Percentiles rank a stretch among this genome's conserved stretches.
phyloP scores from a whole-genome alignment of 37 sponge, comb jelly and placozoan genomes.

The Bolinopsis microptera region DNA sequence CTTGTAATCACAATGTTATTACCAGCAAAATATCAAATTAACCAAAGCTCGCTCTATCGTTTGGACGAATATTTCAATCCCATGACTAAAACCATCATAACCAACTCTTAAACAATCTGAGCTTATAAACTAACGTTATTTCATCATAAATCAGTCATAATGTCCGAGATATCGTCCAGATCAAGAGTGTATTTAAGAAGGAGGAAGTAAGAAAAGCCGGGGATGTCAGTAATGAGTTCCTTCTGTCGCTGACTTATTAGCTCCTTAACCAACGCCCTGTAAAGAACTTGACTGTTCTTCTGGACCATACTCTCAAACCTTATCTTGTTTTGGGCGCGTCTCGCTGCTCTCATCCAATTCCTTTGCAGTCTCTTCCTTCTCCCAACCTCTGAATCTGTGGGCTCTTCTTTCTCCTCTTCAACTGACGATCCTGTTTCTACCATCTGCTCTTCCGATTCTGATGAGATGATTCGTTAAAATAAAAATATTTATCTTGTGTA shows the following conservation, averaged over 20 bases:
- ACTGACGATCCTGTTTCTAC: neutral
- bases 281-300: constrained; percentile 30
- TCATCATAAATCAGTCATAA: constrained; percentile 28
- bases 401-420: neutral
- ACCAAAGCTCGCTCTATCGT: too few relatives aligned
- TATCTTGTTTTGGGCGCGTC: neutral
- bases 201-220: constrained; percentile 55
- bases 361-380: neutral
- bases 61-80: too few relatives aligned
- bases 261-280: constrained; percentile 24
- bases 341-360: neutral
- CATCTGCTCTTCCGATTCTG: neutral
- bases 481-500: too few relatives aligned
- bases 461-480: too few relatives aligned
- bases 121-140: too few relatives aligned
- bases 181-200: constrained; percentile 48
- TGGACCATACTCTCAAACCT: constrained; percentile 21
- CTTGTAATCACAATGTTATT: too few relatives aligned
- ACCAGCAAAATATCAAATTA: too few relatives aligned
- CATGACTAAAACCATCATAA: too few relatives aligned
- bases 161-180: neutral
- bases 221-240: neutral
- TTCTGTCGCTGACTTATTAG: neutral
- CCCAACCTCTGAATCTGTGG: neutral
- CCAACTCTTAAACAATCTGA: too few relatives aligned